These are phyloP conservation scores for Eupithecia centaureata DNA, from an alignment of 2,888 invertebrate species.

Conservation along the genomic window DNA sequence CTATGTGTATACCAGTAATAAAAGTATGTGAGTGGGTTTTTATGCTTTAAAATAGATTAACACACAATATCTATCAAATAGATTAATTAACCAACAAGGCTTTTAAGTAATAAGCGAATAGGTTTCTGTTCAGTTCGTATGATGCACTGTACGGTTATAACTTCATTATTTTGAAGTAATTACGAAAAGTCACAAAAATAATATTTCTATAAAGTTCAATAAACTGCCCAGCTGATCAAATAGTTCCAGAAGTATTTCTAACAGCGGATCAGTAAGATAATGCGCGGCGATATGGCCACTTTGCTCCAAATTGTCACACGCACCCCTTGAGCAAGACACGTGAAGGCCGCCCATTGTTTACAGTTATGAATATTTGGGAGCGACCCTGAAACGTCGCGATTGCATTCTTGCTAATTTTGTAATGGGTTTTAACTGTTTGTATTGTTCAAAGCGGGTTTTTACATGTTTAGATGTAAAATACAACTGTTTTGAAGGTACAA, in stretches of 20 bases:
- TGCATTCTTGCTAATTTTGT: constrained; percentile 41
- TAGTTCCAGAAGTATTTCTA: constrained; percentile 6
- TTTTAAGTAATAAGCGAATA: background rate
- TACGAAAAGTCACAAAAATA: background rate
- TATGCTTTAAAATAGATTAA: no score
- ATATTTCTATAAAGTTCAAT: background rate
- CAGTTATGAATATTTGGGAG: constrained; percentile 43
- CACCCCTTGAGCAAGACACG: constrained; percentile 46
- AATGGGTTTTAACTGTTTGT: constrained; percentile 11
- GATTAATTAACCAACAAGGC: background rate
- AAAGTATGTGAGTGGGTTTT: no score
- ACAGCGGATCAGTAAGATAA: background rate
- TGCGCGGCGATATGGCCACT: constrained; percentile 14
- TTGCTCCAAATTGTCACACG: constrained; percentile 34
- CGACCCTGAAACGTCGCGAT: constrained; percentile 41
- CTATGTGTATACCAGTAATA: no score
- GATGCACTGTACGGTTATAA: background rate
- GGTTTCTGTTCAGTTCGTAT: background rate
- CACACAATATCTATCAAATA: no score
- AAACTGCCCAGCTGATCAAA: background rate
- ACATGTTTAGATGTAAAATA: background rate
- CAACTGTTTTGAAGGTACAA: background rate
- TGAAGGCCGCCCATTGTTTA: constrained; percentile 63
- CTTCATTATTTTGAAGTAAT: background rate
- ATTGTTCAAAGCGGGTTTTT: constrained; percentile 21